Base-by-base conservation (phyloP, 2,797 vertebrate genomes). In the Etheostoma nigrum region DNA sequence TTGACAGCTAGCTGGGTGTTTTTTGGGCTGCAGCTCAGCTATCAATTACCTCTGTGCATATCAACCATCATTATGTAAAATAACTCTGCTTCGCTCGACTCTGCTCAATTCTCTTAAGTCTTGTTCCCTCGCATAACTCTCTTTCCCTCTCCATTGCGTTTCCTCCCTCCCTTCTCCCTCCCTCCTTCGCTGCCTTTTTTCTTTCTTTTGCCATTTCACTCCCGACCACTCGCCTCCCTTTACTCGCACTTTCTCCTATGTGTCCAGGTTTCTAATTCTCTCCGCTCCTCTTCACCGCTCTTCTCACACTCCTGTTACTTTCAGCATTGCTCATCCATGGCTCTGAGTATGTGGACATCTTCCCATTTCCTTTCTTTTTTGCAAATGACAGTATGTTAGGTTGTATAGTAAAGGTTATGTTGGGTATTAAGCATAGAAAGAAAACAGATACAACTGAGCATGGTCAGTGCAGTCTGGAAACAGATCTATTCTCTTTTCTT, bases 1-100 rank as follows among this genome's bases (percentile, higher is more conserved):
- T 92, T 95, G 94, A 94, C 94, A 95, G 94, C 92, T 91, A 78
- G 91, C 88, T 93, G 93, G 90, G 80, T 91, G 90, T 89, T 89
- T 92, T 91, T 89, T 86, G 86, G 87, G 88, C 95, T 95, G 95
- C 95, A 95, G 95, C 94, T 95, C 95, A 91, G 96, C 95, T 97
- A 98, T 98, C 97, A 98, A 97, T 98, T 98, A 98, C 96, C 90
- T 95, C 94, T 94, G 95, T 97, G 97, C 97, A 97, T 97, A 96
- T 95, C 96, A 97, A 97, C 96, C 96, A 94, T 95, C 95, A 96
- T 96, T 96, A 97, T 97, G 97, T 97, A 97, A 97, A 98, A 96
- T 97, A 97, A 96, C 95, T 94, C 83, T 25, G 95, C 96, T 96
- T 94, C 94, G 93, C 94, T 93, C 88, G 52, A 81, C 89, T 88